Evolutionary conservation across 2,797 vertebrate species (phyloP), one percentile per base, ranked within the genome.

Genomic region (Synanceia verrucosa): DNA sequence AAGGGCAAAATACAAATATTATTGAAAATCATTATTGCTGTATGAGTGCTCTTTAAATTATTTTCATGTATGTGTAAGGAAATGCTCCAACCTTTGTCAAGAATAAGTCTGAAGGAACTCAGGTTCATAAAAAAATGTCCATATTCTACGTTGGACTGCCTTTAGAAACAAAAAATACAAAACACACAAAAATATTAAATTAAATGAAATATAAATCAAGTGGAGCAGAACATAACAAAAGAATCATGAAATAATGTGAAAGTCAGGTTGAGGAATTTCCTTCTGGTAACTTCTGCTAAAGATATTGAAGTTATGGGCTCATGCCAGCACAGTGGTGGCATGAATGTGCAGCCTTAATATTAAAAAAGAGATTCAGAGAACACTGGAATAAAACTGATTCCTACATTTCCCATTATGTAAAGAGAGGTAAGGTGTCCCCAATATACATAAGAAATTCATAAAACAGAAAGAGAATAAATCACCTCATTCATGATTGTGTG

Each of bases 401-500:
- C 62, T 66, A 65, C 46, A 66, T 59, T 74, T 51, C 44, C 62
- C 66, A 61, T 59, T 26, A 79, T 70, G 39, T 21, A 78, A 61
- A 50, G 14, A 66, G 26, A 51, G 29, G 12, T 55, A 21, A 75
- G 29, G 53, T 33, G 52, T 19, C 47, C 28, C 19, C 3, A 59
- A 13, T 6, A 24, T 46, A 53, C 16, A 39, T 13, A 65, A 50
- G 13, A 73, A 65, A 71, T 39, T 47, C 21, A 55, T 48, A 50
- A 66, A 77, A 67, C 43, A 76, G 21, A 31, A 61, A 70, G 14
- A 81, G 46, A 75, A 73, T 41, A 9, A 67, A 70, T 78, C 55
- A 71, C 28, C 21, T 65, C 34, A 73, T 21, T 65, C 33, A 73
- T 76, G 60, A 84, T 47, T 65, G 53, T 80, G 83, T 87, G 90